These are phyloP conservation scores for Illadopsis cleaveri DNA, from an alignment of 2,113 vertebrate genomes.

Conservation along the genomic window DNA sequence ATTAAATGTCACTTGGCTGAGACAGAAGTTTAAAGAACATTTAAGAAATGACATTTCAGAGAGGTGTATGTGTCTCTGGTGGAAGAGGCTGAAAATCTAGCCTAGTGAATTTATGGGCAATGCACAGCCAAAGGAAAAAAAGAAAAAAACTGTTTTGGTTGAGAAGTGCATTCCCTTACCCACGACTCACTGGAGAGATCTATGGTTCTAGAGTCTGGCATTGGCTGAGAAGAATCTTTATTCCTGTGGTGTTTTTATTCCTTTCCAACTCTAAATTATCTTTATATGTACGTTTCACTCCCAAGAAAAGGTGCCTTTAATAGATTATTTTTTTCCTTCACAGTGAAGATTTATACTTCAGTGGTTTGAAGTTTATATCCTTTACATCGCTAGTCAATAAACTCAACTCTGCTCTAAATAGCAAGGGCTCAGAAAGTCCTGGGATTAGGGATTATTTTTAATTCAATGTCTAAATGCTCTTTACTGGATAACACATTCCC, in stretches of 20 bases:
- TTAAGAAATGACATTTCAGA: not conserved
- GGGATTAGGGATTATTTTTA: not conserved
- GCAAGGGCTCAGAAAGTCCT: not conserved
- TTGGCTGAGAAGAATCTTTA: slow-evolving; percentile 41
- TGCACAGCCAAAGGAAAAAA: not conserved
- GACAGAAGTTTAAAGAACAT: not conserved
- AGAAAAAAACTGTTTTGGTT: not conserved
- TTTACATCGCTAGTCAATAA: slow-evolving; percentile 32
- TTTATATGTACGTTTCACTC: slow-evolving; percentile 43
- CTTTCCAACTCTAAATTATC: slow-evolving; percentile 56
- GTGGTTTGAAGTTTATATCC: slow-evolving; percentile 34
- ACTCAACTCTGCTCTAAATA: not conserved
- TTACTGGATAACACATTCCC: not conserved
- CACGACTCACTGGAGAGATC: slow-evolving; percentile 12
- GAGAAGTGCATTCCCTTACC: not conserved
- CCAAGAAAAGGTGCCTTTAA: not conserved
- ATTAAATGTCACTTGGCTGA: not conserved
- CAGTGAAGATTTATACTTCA: slow-evolving; percentile 34
- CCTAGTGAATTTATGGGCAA: slow-evolving; percentile 29
- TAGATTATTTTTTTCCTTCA: slow-evolving; percentile 17
- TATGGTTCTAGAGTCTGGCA: not conserved
- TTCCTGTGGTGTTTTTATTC: slow-evolving; percentile 21
- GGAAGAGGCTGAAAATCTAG: not conserved
- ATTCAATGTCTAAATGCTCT: not conserved
- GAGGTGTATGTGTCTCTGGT: not conserved